phyloP scores from a whole-genome alignment of 2,888 invertebrate genomes.

The Bellardia pandia region DNA sequence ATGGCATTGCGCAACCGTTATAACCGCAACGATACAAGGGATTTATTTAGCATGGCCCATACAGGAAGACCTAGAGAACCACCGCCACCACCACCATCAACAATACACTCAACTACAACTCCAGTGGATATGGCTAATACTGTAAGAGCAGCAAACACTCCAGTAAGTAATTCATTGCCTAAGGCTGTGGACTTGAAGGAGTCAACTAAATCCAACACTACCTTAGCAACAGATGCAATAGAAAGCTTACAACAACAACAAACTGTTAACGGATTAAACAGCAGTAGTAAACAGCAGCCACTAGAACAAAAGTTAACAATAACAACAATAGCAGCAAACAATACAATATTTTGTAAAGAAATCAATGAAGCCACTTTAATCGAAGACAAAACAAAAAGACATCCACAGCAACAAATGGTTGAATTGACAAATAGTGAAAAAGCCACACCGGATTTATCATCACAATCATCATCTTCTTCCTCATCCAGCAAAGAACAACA shows the following conservation, averaged over 20 bases:
- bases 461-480: conserved; percentile 22
- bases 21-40: conserved; percentile 87
- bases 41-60: conserved; percentile 85
- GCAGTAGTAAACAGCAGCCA: conserved; percentile 42
- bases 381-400: conserved; percentile 34
- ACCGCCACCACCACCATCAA: conserved; percentile 83
- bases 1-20: conserved; percentile 91
- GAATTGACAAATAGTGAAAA: conserved; percentile 43
- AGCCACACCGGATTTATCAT: conserved; percentile 23
- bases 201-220: conserved; percentile 44
- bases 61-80: conserved; percentile 84
- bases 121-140: conserved; percentile 32
- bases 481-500: conserved; percentile 29
- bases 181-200: conserved; percentile 53
- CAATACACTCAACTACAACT: conserved; percentile 21
- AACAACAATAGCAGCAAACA: conserved; percentile 77
- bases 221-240: conserved; percentile 61
- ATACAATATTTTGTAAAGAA: conserved; percentile 82
- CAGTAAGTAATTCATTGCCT: conserved; percentile 49
- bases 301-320: conserved; percentile 62
- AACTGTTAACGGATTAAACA: conserved; percentile 77
- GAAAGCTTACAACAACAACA: conserved; percentile 64
- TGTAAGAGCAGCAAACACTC: not conserved
- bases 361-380: conserved; percentile 66
- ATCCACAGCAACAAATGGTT: conserved; percentile 68